Evolutionary conservation across 2,888 invertebrate species (phyloP).

Genomic region (Rhorus exstirpatorius): DNA sequence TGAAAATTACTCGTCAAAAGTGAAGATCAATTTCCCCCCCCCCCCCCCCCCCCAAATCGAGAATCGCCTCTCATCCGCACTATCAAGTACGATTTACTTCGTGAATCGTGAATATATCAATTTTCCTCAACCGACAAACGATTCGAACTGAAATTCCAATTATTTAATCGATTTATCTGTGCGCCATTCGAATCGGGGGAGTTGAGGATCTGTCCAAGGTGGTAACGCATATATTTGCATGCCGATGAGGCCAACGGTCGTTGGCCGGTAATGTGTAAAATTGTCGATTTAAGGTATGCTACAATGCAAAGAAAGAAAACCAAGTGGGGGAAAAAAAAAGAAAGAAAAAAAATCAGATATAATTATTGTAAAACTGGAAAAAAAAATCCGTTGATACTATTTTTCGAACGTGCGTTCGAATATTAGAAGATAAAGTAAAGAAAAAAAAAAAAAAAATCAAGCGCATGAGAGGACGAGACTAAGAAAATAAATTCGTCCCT

Average conservation of each 20-base stretch:
- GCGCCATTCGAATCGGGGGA: constrained; percentile 68
- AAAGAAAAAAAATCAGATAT: constrained; percentile 34
- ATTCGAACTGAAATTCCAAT: constrained; percentile 27
- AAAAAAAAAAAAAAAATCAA: no score
- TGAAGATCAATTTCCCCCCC: constrained; percentile 9
- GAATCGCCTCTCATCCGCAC: constrained; percentile 7
- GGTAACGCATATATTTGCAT: constrained; percentile 24
- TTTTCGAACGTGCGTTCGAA: constrained; percentile 32
- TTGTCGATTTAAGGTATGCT: constrained; percentile 45
- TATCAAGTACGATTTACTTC: constrained; percentile 12
- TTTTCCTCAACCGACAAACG: constrained; percentile 27
- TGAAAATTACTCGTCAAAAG: constrained; percentile 40
- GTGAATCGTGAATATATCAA: constrained; percentile 29
- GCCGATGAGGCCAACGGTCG: constrained; percentile 4
- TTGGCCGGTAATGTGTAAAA: constrained; percentile 41
- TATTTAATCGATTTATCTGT: constrained; percentile 44
- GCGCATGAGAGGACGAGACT: constrained; percentile 16
- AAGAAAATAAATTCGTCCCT: constrained; percentile 48
- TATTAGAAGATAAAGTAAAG: no score
- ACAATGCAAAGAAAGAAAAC: constrained; percentile 9
- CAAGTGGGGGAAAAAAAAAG: not conserved
- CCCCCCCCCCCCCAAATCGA: no score
- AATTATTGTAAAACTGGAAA: constrained; percentile 35
- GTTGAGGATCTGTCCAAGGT: constrained; percentile 55
- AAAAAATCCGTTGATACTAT: constrained; percentile 33